These are phyloP conservation scores for Astropecten irregularis DNA, from an alignment of 53 echinoderm and acorn worm genomes.

Conservation along the genomic window DNA sequence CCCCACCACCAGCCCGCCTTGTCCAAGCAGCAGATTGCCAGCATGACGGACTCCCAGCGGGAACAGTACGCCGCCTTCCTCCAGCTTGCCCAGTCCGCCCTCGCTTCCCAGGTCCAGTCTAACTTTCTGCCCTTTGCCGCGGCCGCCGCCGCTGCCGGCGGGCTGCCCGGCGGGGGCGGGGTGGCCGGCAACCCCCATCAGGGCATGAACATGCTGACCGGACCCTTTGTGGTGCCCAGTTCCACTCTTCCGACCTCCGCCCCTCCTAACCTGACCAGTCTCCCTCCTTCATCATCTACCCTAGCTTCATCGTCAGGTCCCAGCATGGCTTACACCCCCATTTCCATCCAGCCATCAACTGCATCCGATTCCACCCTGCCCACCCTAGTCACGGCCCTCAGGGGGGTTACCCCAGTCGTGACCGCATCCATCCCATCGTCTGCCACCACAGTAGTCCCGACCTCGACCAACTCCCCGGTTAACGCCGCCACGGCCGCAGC, in stretches of 20 bases:
- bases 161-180: not conserved
- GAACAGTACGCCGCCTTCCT: conserved; percentile 58
- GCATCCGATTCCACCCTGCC: not conserved
- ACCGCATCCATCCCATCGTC: not conserved
- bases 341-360: conserved; percentile 17
- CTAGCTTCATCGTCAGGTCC: not conserved
- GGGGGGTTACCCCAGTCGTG: conserved; percentile 26
- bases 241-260: conserved; percentile 5
- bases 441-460: not conserved
- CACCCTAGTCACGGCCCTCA: conserved; percentile 1
- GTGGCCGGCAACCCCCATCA: not conserved
- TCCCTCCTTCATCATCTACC: conserved; percentile 21
- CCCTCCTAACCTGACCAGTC: conserved; percentile 3
- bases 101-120: conserved; percentile 46
- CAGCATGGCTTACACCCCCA: conserved; percentile 45
- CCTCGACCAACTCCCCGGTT: not conserved
- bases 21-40: conserved; percentile 51
- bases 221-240: conserved; percentile 41
- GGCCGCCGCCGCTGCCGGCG: not conserved
- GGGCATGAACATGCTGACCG: conserved; percentile 42
- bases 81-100: conserved; percentile 49
- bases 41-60: conserved; percentile 48
- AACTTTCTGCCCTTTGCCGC: conserved; percentile 36
- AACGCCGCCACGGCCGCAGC: not conserved
- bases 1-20: conserved; percentile 29